phyloP scores from a whole-genome alignment of 1,140 invertebrate species.

The Tetramorium alpestre region DNA sequence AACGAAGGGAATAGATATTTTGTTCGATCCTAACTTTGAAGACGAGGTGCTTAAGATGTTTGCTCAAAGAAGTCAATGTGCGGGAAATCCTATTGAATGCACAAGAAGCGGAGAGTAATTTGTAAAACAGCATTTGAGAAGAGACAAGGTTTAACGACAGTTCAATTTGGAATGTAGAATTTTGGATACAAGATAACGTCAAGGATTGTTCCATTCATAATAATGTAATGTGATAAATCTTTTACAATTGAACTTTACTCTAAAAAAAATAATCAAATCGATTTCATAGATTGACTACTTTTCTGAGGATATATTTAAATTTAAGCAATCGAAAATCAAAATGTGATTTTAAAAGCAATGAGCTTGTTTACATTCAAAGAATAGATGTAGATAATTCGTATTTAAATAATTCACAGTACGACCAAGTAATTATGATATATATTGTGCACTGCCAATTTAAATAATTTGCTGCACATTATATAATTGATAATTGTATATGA shows the following conservation, averaged over 20 bases:
- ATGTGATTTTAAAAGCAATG: conserved; percentile 50
- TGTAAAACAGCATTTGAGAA: not conserved
- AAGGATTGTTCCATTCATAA: conserved; percentile 20
- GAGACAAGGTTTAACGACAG: not conserved
- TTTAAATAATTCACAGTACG: not conserved
- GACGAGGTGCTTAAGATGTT: conserved; percentile 72
- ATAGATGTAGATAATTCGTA: not conserved
- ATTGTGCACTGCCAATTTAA: conserved; percentile 29
- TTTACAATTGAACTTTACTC: conserved; percentile 7
- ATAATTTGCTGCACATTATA: conserved; percentile 14
- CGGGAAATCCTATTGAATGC: not conserved
- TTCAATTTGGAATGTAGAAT: not conserved
- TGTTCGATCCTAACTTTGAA: conserved; percentile 76
- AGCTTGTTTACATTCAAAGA: conserved; percentile 12
- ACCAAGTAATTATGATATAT: not conserved
- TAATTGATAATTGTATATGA: conserved; percentile 6
- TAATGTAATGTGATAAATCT: conserved; percentile 6
- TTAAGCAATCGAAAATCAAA: conserved; percentile 40
- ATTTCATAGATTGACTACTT: conserved; percentile 6
- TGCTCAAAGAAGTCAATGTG: not conserved
- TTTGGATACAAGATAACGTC: not conserved
- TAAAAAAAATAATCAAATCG: not conserved
- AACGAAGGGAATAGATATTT: conserved; percentile 76
- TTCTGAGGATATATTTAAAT: not conserved
- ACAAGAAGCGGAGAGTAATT: not conserved